Conservation (phyloP, 2,113 vertebrate species). For the Myanophis thanlyinensis region DNA sequence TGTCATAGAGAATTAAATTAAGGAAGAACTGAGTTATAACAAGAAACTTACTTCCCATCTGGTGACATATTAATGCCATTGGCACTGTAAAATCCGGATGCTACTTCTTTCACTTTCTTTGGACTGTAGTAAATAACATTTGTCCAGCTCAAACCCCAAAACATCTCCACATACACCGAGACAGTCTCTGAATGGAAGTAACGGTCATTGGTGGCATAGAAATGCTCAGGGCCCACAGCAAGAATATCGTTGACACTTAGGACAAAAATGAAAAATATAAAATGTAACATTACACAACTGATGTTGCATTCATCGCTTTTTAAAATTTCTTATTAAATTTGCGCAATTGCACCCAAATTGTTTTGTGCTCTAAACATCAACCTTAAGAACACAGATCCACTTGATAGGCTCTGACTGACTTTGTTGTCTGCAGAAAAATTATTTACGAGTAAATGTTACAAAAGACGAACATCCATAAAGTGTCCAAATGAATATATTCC, state of each 20-base stretch:
- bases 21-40: not conserved
- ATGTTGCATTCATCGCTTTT: not conserved
- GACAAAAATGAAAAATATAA: not conserved
- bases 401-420: not conserved
- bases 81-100: constrained; percentile 76
- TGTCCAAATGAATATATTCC: not conserved
- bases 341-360: not conserved
- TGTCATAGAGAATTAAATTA: not conserved
- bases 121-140: constrained; percentile 89
- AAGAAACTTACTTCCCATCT: constrained; percentile 76
- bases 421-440: not conserved
- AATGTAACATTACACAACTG: not conserved
- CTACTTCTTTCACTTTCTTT: constrained; percentile 81
- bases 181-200: constrained; percentile 68
- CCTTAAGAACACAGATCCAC: not conserved
- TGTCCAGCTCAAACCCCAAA: constrained; percentile 76
- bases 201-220: constrained; percentile 92
- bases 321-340: not conserved
- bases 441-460: not conserved
- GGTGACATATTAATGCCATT: constrained; percentile 90
- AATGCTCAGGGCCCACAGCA: constrained; percentile 83
- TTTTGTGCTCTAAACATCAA: not conserved
- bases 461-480: not conserved
- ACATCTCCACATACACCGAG: constrained; percentile 65
- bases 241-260: constrained; percentile 88